Conservation (phyloP, 2,113 vertebrate species). For the Pholis gunnellus region DNA sequence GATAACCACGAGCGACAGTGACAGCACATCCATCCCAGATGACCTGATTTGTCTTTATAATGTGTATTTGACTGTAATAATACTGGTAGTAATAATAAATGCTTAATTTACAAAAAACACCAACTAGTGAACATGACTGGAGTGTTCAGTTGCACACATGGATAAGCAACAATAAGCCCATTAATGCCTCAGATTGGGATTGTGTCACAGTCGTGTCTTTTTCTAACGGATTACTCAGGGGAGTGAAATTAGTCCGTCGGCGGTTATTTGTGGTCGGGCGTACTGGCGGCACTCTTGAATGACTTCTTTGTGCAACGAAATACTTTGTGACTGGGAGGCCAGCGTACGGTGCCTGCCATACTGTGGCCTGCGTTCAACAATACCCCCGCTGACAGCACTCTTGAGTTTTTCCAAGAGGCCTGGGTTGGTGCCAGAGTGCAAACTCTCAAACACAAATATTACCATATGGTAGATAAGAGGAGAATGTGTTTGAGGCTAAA, state of each 20-base stretch:
- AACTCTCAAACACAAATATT: constrained; percentile 48
- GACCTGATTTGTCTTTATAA: constrained; percentile 6
- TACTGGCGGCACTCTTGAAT: constrained; percentile 39
- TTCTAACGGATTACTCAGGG: constrained; percentile 31
- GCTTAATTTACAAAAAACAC: background rate
- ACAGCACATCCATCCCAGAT: constrained; percentile 16
- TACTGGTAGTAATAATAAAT: constrained; percentile 20
- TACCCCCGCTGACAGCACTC: constrained; percentile 45
- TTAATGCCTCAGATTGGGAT: constrained; percentile 41
- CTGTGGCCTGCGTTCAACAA: constrained; percentile 54
- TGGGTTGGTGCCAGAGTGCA: constrained; percentile 56
- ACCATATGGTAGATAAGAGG: constrained; percentile 12
- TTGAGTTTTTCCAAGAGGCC: constrained; percentile 37
- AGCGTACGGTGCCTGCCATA: constrained; percentile 52
- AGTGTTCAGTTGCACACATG: constrained; percentile 13
- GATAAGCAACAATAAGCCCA: constrained; percentile 33
- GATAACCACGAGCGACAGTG: constrained; percentile 21
- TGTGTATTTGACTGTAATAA: background rate
- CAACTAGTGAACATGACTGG: constrained; percentile 3
- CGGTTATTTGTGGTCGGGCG: constrained; percentile 24
- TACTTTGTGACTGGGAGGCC: constrained; percentile 53
- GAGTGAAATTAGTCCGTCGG: constrained; percentile 30
- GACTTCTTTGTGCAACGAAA: constrained; percentile 59
- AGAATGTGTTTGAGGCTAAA: constrained; percentile 12
- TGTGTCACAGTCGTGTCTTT: constrained; percentile 27